A percentile compares a stretch with the other conserved stretches of the same genome.
Evolutionary conservation across 2,113 vertebrate genomes (phyloP).

Genomic region (Dipodomys stephensi): DNA sequence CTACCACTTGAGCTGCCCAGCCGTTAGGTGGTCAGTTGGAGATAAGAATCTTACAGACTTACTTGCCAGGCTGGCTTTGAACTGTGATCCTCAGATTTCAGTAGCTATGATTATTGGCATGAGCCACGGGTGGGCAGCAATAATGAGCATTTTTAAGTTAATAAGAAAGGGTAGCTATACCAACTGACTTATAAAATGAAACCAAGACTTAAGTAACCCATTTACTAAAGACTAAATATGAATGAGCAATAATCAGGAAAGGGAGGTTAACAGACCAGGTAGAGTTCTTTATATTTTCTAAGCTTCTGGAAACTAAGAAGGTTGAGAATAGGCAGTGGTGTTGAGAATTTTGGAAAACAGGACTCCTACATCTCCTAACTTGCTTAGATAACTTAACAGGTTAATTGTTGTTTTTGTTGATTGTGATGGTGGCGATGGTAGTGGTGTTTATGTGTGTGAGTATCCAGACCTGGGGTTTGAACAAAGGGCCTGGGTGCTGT

Average conservation of each 20-base stretch:
- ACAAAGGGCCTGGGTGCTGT: too few relatives aligned
- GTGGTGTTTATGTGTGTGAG: too few relatives aligned
- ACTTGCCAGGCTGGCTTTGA: too few relatives aligned
- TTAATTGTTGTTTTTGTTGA: neutral
- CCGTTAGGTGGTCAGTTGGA: too few relatives aligned
- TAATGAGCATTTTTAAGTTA: slow-evolving; percentile 9
- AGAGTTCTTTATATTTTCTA: neutral
- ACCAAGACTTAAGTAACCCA: neutral
- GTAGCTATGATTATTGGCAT: too few relatives aligned
- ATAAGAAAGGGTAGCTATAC: neutral
- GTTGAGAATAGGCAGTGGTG: neutral
- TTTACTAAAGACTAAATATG: slow-evolving; percentile 30
- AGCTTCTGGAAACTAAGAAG: neutral
- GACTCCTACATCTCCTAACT: neutral
- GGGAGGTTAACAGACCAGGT: neutral
- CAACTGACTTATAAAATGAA: slow-evolving; percentile 4
- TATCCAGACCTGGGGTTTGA: too few relatives aligned
- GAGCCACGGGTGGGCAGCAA: too few relatives aligned
- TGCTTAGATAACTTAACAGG: neutral
- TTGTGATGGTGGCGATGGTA: too few relatives aligned
- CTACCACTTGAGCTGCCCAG: too few relatives aligned
- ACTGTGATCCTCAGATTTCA: too few relatives aligned
- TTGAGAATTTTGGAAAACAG: neutral
- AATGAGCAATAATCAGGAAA: neutral
- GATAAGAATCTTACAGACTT: too few relatives aligned